Evolutionary conservation across 2,888 invertebrate genomes (phyloP), one percentile per base, ranked within the genome.

Genomic region (Dyspetes luteomarginatus): DNA sequence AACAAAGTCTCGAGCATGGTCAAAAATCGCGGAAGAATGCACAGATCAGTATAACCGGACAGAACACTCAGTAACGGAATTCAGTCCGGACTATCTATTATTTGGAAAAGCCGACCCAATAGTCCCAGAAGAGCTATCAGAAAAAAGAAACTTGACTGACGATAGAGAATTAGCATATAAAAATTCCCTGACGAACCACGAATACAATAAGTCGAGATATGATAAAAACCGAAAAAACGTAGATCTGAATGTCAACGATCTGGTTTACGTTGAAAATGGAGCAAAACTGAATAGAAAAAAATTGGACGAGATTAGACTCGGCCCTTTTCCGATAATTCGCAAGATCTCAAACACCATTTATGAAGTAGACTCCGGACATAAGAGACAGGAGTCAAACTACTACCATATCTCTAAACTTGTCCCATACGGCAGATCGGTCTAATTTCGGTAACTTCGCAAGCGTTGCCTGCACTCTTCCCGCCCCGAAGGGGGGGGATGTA

Each of bases 41-140:
- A 80, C 78, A n/a, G 65, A 81, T 7, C 62, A 84, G 48, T 86
- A 86, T 67, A 86, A 86, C 67, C 64, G 68, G 36, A 86, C 85
- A 52, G 81, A 78, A 64, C 86, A 86, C 48, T 72, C 83, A 30
- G 76, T 81, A 36, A 86, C 85, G 22, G 80, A 74, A 58, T 85
- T 82, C 72, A 75, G 78, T 15, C 84, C 83, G 50, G 75, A 76
- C 72, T 85, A 84, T 77, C 43, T 84, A 78, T 68, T 85, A 77
- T 72, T 79, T 58, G 83, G 85, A 24, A 83, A 71, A 60, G 28
- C 36, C 2, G 75, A 78, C 30, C 50, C 15, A 50, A 64, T 85
- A 50, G 41, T 78, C 43, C 83, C 83, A 77, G 60, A 78, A 19
- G 76, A 84, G 30, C 56, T 84, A 72, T 55, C 62, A 67, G 30